Percentiles rank a stretch among this genome's conserved stretches.
Conservation (phyloP, 2,797 vertebrate genomes). For the Sternotherus odoratus region DNA sequence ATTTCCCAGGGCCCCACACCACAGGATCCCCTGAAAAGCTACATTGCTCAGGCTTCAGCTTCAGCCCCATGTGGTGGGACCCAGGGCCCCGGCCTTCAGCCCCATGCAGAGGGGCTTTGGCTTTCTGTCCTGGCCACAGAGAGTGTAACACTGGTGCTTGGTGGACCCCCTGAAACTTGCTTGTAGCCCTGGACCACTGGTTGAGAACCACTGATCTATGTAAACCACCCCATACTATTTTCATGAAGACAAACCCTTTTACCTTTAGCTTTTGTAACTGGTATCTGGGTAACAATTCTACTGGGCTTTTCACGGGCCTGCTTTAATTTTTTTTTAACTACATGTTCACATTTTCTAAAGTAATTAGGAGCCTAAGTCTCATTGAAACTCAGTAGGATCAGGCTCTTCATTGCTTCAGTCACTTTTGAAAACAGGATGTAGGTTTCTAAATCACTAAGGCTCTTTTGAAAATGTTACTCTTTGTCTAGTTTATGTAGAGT, state of each 20-base stretch:
- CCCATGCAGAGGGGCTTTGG: too few relatives aligned
- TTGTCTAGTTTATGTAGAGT: accelerated
- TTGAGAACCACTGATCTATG: not conserved
- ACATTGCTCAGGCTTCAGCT: too few relatives aligned
- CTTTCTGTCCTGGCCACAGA: too few relatives aligned
- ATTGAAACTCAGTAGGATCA: slow-evolving; percentile 15
- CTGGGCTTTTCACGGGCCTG: not conserved
- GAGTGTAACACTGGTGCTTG: too few relatives aligned
- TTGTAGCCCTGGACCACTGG: too few relatives aligned
- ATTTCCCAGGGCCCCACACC: too few relatives aligned
- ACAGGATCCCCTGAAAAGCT: too few relatives aligned
- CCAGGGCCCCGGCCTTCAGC: too few relatives aligned
- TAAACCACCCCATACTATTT: not conserved
- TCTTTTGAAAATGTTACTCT: not conserved
- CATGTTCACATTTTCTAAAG: not conserved
- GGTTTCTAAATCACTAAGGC: not conserved
- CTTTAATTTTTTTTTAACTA: not conserved
- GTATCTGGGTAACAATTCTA: not conserved
- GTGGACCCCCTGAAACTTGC: too few relatives aligned
- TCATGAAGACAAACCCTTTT: not conserved
- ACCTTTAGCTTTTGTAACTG: not conserved
- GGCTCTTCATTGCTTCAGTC: not conserved
- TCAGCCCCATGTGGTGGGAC: too few relatives aligned
- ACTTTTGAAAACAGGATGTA: not conserved
- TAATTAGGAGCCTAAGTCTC: not conserved